phyloP scores from a whole-genome alignment of 2,113 vertebrate species.

The Xyliphius kryptos region DNA sequence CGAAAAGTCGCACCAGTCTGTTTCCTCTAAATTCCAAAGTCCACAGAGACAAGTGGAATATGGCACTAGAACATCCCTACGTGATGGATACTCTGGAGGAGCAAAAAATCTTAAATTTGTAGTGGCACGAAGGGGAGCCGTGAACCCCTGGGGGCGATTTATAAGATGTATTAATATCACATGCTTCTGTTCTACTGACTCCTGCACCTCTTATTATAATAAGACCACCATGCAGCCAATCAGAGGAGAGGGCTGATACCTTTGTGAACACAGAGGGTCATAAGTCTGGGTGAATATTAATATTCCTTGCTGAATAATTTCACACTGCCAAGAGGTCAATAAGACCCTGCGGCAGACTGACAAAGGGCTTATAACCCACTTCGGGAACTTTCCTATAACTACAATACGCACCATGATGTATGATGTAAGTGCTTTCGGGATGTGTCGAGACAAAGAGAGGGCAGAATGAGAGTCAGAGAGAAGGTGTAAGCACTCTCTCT shows the following conservation, averaged over 20 bases:
- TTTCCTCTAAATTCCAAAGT: conserved; percentile 10
- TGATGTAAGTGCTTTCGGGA: conserved; percentile 20
- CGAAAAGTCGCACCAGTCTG: background rate
- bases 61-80: background rate
- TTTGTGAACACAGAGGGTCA: conserved; percentile 31
- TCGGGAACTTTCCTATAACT: conserved; percentile 20
- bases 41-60: conserved; percentile 7
- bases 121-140: conserved; percentile 4
- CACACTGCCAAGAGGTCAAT: conserved; percentile 43
- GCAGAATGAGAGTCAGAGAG: conserved; percentile 10
- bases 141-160: conserved; percentile 33
- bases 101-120: conserved; percentile 24
- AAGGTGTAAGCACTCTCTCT: conserved; percentile 22
- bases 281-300: conserved; percentile 61
- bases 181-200: conserved; percentile 40
- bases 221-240: conserved; percentile 47
- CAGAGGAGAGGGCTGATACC: conserved; percentile 3
- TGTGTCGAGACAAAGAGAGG: conserved; percentile 17
- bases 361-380: conserved; percentile 31
- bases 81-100: background rate
- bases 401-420: background rate
- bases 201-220: conserved; percentile 55
- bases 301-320: conserved; percentile 55
- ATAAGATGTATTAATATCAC: conserved; percentile 58
- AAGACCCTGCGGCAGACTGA: conserved; percentile 32